Evolutionary conservation across 2,888 invertebrate genomes (phyloP).

Genomic region (Neocrepidodera transversa): DNA sequence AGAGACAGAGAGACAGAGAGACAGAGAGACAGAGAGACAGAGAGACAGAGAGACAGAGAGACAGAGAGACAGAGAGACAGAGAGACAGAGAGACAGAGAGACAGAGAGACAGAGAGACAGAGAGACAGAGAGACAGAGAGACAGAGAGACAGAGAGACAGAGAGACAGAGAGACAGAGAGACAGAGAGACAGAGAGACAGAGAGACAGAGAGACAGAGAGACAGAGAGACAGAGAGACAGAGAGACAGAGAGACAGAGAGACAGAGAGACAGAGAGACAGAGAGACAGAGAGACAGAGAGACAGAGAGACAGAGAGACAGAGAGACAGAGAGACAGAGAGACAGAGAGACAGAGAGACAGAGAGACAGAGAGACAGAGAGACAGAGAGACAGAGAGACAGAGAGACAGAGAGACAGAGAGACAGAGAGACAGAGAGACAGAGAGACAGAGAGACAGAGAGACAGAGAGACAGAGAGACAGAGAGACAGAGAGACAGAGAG

Average conservation of each 20-base stretch:
- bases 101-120: slow-evolving; percentile 10
- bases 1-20: no score
- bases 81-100: slow-evolving; percentile 4
- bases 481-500: slow-evolving; percentile 11
- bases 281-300: slow-evolving; percentile 10
- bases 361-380: slow-evolving; percentile 6
- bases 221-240: slow-evolving; percentile 4
- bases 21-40: no score
- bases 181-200: slow-evolving; percentile 1
- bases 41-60: no score
- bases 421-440: slow-evolving; percentile 4
- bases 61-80: no score
- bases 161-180: slow-evolving; percentile 10
- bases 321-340: slow-evolving; percentile 6
- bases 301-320: slow-evolving; percentile 9
- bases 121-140: slow-evolving; percentile 9
- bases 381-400: slow-evolving; percentile 6
- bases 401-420: slow-evolving; percentile 7
- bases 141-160: slow-evolving; percentile 6
- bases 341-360: slow-evolving; percentile 7
- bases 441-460: slow-evolving; percentile 9
- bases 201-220: slow-evolving; percentile 2
- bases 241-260: slow-evolving; percentile 7
- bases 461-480: slow-evolving; percentile 6
- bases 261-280: slow-evolving; percentile 6